Evolutionary conservation across 2,797 vertebrate genomes (phyloP), one percentile per base, ranked within the genome.

Genomic region (Eospalax fontanierii): DNA sequence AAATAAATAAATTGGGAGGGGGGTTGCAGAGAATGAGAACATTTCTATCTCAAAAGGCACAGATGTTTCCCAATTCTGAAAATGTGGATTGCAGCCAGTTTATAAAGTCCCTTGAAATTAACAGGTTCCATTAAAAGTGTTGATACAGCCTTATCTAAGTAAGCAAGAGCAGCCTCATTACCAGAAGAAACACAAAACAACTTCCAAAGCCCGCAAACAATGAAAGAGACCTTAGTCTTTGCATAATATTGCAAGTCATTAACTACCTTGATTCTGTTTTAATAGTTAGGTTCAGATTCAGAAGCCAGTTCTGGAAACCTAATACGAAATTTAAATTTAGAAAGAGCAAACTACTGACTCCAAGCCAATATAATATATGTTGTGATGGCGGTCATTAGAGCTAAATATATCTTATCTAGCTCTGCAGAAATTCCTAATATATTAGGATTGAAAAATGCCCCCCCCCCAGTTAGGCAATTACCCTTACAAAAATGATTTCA

Each of bases 61-160:
- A 97, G 95, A 93, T 97, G 79, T 95, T 97, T 94, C 82, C 70
- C 95, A 96, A 92, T 96, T 97, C 87, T 93, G 91, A 81, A 46
- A 91, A 93, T 95, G 94, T 79, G 97, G 96, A 84, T 97, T 96
- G 95, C 74, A 90, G 93, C 91, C 73, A 93, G 95, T 18, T 95
- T 97, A 94, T 63, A 94, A 97, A 98, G 88, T 85, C 73, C 73
- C 97, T 97, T 97, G 74, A 98, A 98, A 98, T 82, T 9, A 96
- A 66, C 76, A 87, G 95, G 96, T 97, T 97, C 94, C 91, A 93
- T 92, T 63, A 95, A 78, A 97, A 97, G 93, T 95, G 96, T 94
- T 97, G 96, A 97, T 73, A 89, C 19, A 93, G 81, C 28, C 93
- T 97, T 98, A 97, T 87, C 85, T 71, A 87, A 86, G 70, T 73